Conservation (phyloP, 1,140 invertebrate genomes). For the Oncopodura yosiiana region DNA sequence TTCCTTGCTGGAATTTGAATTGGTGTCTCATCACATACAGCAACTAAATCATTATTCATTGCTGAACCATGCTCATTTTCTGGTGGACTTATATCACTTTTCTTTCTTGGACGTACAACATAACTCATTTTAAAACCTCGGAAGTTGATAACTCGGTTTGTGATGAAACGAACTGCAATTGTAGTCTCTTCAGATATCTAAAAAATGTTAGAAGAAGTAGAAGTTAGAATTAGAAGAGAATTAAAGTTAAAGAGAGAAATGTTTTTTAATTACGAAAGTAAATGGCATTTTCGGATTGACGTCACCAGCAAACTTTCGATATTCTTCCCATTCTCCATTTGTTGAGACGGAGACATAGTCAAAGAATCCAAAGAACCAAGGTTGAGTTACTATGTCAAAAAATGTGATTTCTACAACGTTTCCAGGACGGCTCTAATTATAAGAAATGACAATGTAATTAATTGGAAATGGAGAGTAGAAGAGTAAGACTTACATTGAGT, state of each 20-base stretch:
- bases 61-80: constrained; percentile 20
- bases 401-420: constrained; percentile 26
- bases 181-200: too few species aligned
- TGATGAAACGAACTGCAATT: constrained; percentile 20
- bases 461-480: background rate
- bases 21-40: constrained; percentile 22
- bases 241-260: too few species aligned
- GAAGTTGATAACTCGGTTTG: constrained; percentile 23
- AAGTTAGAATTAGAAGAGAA: too few species aligned
- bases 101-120: constrained; percentile 7
- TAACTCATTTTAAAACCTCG: constrained; percentile 29
- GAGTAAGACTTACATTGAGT: constrained; percentile 15
- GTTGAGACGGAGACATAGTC: constrained; percentile 23
- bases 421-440: constrained; percentile 19
- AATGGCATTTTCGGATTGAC: constrained; percentile 26
- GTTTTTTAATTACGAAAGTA: constrained; percentile 17
- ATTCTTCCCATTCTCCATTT: constrained; percentile 21
- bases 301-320: constrained; percentile 27
- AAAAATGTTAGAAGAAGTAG: too few species aligned
- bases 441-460: background rate
- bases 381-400: constrained; percentile 31
- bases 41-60: constrained; percentile 21
- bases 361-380: constrained; percentile 20
- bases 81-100: background rate
- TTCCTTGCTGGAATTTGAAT: constrained; percentile 1